phyloP scores from a whole-genome alignment of 2,888 invertebrate species.

The Vannuccia rotundouncinata region DNA sequence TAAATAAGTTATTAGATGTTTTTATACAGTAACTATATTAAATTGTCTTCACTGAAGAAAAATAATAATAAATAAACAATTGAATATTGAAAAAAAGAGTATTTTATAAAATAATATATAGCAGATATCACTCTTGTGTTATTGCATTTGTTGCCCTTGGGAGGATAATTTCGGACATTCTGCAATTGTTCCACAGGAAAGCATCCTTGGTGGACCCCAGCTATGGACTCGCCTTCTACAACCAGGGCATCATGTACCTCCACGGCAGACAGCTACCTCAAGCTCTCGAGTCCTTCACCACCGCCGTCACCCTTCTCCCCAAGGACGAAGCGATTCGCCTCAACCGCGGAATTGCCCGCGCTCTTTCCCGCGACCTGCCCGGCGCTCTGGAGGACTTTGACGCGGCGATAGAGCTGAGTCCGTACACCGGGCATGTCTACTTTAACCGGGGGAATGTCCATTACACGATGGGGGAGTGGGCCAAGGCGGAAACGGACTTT shows the following conservation, averaged over 20 bases:
- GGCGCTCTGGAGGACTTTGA: constrained; percentile 53
- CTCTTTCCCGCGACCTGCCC: constrained; percentile 49
- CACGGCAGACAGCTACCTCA: constrained; percentile 51
- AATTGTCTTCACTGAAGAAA: too few relatives aligned
- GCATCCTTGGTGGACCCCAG: constrained; percentile 51
- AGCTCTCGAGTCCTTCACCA: constrained; percentile 51
- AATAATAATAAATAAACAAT: too few relatives aligned
- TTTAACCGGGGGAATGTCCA: constrained; percentile 55
- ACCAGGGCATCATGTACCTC: constrained; percentile 56
- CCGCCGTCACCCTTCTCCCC: constrained; percentile 47
- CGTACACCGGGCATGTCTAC: constrained; percentile 54
- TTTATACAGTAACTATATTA: too few relatives aligned
- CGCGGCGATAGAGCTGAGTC: constrained; percentile 49
- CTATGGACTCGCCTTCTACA: constrained; percentile 55
- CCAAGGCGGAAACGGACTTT: constrained; percentile 41
- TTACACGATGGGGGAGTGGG: constrained; percentile 48
- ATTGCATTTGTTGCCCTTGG: too few relatives aligned
- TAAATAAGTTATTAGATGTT: too few relatives aligned
- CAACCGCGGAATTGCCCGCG: constrained; percentile 55
- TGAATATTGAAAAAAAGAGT: too few relatives aligned
- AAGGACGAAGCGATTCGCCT: constrained; percentile 53
- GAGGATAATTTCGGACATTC: too few relatives aligned
- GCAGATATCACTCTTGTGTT: too few relatives aligned
- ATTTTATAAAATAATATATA: too few relatives aligned
- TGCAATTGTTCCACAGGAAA: background rate